Percentiles rank a stretch among this genome's conserved stretches.
Conservation (phyloP, 2,888 invertebrate species). For the Sialis fuliginosa region DNA sequence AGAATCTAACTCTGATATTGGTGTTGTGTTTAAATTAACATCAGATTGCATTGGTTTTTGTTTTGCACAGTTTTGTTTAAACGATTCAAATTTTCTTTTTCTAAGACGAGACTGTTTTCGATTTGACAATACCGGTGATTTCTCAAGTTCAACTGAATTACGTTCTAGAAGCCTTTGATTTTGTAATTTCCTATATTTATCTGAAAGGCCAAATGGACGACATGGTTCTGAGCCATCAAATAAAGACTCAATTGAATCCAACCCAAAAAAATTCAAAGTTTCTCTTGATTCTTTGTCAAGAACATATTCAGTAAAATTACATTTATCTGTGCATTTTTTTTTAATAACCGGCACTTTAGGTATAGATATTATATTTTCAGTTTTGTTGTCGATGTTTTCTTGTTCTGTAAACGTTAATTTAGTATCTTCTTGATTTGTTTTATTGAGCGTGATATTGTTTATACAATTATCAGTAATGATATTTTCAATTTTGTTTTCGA, state of each 20-base stretch:
- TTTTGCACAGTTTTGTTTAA: too few relatives aligned
- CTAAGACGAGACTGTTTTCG: too few relatives aligned
- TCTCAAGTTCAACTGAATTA: not conserved
- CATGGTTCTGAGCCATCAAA: slow-evolving; percentile 19
- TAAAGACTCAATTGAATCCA: slow-evolving; percentile 30
- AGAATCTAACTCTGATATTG: too few relatives aligned
- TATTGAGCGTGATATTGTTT: not conserved
- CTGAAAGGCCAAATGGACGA: slow-evolving; percentile 1
- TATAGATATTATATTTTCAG: not conserved
- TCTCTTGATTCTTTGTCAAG: slow-evolving; percentile 14
- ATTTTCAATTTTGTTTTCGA: not conserved
- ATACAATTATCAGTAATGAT: not conserved
- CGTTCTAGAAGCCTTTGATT: not conserved
- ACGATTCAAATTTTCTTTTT: too few relatives aligned
- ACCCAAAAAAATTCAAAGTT: slow-evolving; percentile 25
- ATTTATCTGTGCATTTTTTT: not conserved
- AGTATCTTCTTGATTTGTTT: not conserved
- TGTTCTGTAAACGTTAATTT: slow-evolving; percentile 1
- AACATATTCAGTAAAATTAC: not conserved
- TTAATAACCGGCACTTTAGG: not conserved
- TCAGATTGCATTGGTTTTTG: too few relatives aligned
- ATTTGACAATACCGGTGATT: too few relatives aligned
- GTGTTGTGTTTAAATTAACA: too few relatives aligned
- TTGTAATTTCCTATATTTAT: not conserved
- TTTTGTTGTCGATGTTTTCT: not conserved